Evolutionary conservation across 2,888 invertebrate genomes (phyloP).

Genomic region (Ischnus inquisitorius): DNA sequence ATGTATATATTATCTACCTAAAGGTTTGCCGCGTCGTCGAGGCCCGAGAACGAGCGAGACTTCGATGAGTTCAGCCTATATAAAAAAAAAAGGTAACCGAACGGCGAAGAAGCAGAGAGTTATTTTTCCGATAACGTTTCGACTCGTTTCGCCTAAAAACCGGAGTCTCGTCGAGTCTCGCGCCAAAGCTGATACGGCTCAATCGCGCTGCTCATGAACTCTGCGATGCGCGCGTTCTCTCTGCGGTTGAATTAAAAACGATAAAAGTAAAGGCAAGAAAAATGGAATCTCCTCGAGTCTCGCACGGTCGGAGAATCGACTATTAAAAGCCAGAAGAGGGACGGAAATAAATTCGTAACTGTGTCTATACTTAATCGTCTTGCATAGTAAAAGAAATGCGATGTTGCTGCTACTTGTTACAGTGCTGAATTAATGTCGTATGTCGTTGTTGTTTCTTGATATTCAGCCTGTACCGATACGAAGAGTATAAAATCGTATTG

Average conservation of each 20-base stretch:
- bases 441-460: constrained; percentile 84
- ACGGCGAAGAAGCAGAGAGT: neutral
- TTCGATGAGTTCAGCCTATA: neutral
- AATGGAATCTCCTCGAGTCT: neutral
- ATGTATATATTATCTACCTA: constrained; percentile 57
- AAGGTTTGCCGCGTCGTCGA: constrained; percentile 40
- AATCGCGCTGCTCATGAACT: constrained; percentile 32
- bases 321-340: constrained; percentile 59
- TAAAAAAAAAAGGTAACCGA: constrained; percentile 10
- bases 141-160: neutral
- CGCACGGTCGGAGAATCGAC: constrained; percentile 6
- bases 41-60: constrained; percentile 68
- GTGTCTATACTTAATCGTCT: constrained; percentile 71
- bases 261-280: no score
- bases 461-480: constrained; percentile 73
- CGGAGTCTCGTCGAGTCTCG: constrained; percentile 56
- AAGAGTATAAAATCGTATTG: constrained; percentile 19
- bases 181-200: constrained; percentile 51
- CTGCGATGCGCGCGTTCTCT: constrained; percentile 34
- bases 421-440: constrained; percentile 83
- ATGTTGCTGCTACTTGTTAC: constrained; percentile 81
- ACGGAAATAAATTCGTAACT: constrained; percentile 67
- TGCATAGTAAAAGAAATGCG: constrained; percentile 70
- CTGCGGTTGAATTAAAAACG: constrained; percentile 10
- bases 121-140: constrained; percentile 35